phyloP scores from a whole-genome alignment of 1,140 invertebrate species.

The Limonius californicus region DNA sequence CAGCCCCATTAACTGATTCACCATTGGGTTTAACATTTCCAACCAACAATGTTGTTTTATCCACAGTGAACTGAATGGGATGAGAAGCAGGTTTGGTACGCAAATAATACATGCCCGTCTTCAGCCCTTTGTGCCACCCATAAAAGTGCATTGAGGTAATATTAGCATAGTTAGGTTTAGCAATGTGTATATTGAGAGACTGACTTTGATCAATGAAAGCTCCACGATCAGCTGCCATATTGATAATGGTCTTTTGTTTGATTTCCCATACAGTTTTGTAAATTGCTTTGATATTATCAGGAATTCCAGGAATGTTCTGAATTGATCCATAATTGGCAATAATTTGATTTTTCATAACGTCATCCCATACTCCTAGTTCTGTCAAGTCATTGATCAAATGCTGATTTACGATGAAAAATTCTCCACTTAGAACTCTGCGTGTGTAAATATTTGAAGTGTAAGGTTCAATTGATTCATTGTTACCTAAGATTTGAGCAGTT shows the following conservation, averaged over 20 bases:
- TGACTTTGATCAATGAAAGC: conserved; percentile 99
- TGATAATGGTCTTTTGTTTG: conserved; percentile 85
- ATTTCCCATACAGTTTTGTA: conserved; percentile 99
- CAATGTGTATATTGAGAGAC: conserved; percentile 95
- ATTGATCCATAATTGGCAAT: conserved; percentile 93
- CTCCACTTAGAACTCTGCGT: conserved; percentile 87
- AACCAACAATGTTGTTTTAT: conserved; percentile 62
- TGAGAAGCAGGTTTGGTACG: conserved; percentile 96
- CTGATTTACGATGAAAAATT: conserved; percentile 92
- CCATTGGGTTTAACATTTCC: conserved; percentile 38
- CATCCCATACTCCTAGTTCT: conserved; percentile 87
- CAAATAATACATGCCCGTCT: too few relatives aligned
- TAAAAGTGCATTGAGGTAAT: conserved; percentile 98
- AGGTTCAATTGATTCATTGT: conserved; percentile 98
- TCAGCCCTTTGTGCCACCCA: conserved; percentile 94
- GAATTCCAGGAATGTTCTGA: too few relatives aligned
- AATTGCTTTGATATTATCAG: too few relatives aligned
- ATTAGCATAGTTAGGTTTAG: conserved; percentile 89
- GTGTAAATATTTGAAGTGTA: conserved; percentile 98
- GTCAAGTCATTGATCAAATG: conserved; percentile 93
- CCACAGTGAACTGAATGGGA: conserved; percentile 97
- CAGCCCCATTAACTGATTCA: conserved; percentile 1
- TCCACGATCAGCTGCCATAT: too few relatives aligned
- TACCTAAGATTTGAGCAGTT: conserved; percentile 98
- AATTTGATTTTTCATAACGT: conserved; percentile 94